Conservation (phyloP, 2,797 vertebrate genomes). For the Poeciliopsis infans region DNA sequence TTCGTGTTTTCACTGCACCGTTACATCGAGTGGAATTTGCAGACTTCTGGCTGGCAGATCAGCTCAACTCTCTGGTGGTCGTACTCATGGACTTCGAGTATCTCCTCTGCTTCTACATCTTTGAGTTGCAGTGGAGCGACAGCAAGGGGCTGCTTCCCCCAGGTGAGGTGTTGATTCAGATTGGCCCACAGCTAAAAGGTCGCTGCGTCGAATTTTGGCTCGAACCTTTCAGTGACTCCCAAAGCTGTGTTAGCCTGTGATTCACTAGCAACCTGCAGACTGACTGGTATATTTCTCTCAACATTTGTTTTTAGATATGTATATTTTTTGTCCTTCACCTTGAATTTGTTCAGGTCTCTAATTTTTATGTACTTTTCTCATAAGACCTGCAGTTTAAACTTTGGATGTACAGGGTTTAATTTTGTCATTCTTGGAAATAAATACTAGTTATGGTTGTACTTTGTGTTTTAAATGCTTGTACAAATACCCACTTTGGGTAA, state of each 20-base stretch:
- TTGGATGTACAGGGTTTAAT: not conserved
- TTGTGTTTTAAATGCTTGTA: not conserved
- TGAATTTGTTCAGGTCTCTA: not conserved
- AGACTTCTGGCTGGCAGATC: slow-evolving; percentile 99
- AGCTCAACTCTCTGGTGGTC: slow-evolving; percentile 94
- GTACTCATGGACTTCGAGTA: slow-evolving; percentile 98
- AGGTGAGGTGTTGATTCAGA: slow-evolving; percentile 40
- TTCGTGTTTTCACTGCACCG: slow-evolving; percentile 96
- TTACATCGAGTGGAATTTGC: slow-evolving; percentile 99
- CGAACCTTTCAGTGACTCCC: not conserved
- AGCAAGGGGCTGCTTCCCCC: slow-evolving; percentile 83
- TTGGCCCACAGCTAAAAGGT: not conserved
- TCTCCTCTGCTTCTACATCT: slow-evolving; percentile 98
- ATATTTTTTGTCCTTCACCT: not conserved
- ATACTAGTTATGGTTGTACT: not conserved
- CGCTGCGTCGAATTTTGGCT: not conserved
- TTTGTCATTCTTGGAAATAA: not conserved
- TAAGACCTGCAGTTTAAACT: not conserved
- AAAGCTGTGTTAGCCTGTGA: not conserved
- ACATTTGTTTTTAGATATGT: not conserved
- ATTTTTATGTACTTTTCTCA: not conserved
- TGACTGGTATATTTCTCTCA: not conserved
- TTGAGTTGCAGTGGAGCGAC: slow-evolving; percentile 91
- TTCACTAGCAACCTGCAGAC: not conserved
- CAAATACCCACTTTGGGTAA: not conserved